These are phyloP conservation scores for Gymnothorax javanicus DNA, from an alignment of 2,797 vertebrate genomes.

Conservation along the genomic window DNA sequence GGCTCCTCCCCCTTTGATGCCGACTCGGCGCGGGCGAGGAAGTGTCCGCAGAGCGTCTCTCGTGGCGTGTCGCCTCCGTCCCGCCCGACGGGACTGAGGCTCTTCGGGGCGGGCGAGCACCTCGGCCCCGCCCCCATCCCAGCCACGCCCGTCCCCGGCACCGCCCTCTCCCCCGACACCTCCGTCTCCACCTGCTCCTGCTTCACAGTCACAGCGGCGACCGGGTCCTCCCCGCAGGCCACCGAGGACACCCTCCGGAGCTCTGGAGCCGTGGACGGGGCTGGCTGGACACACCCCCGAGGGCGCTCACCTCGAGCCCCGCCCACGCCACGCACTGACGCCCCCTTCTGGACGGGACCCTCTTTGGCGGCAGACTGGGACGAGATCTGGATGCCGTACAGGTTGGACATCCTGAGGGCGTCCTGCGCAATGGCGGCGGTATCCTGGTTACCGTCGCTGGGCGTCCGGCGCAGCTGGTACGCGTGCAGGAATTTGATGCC, in stretches of 20 bases:
- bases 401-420: conserved; percentile 85
- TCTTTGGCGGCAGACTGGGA: conserved; percentile 83
- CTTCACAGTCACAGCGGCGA: conserved; percentile 78
- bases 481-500: conserved; percentile 95
- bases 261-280: conserved; percentile 77
- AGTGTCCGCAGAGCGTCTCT: conserved; percentile 80
- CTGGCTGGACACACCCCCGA: conserved; percentile 69
- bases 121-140: conserved; percentile 33
- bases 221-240: conserved; percentile 60
- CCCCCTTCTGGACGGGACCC: conserved; percentile 66
- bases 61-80: conserved; percentile 80
- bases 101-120: conserved; percentile 63
- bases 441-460: conserved; percentile 72
- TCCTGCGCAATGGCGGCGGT: conserved; percentile 58
- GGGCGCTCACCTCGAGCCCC: conserved; percentile 66
- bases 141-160: conserved; percentile 65
- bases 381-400: conserved; percentile 97
- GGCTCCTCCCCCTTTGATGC: neutral
- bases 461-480: conserved; percentile 85
- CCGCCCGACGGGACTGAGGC: conserved; percentile 69
- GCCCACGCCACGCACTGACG: conserved; percentile 51
- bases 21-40: conserved; percentile 80
- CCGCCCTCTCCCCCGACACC: conserved; percentile 70
- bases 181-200: conserved; percentile 84
- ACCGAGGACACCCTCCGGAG: conserved; percentile 62